Base-by-base conservation (phyloP, 2,888 invertebrate genomes). In the Mycalesis mineus region DNA sequence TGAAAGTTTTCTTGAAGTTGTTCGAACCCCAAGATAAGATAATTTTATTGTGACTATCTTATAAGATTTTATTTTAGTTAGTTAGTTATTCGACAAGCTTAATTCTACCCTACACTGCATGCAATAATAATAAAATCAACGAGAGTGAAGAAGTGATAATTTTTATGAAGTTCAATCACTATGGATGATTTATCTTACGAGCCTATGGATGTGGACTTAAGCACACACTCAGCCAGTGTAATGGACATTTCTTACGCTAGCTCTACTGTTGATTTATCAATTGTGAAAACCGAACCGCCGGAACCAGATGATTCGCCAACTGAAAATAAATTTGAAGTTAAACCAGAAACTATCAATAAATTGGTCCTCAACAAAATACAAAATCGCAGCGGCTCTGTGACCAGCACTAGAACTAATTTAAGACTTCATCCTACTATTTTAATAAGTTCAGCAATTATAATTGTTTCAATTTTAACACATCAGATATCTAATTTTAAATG, bases 151-250 rank as follows among this genome's bases (percentile, higher is more conserved):
- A 41, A 54, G 11, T 11, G 22, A 22, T 22, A 22, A 4, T 22
- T 22, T 22, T 33, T 3, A 33, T 36, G 11, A 36, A 36, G 9
- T 11, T 36, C 11, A 11, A 36, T 2, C 4, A 61, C 62, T 60
- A 62, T 58, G 55, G 49, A 60, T 51, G 67, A 80, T 59, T 55
- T 65, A 31, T 83, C 78, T 63, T 79, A 62, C 64, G 88, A 88
- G 64, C 86, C 88, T 7, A 89, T 89, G 88, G 88, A 89, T 48
- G 70, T 89, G 50, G 88, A 89, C 69, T 55, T 78, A 49, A 88
- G 88, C 69, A 61, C 64, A 48, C 73, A 76, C 69, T 88, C 88
- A 11, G 62, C 66, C 45, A 73, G 64, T 61, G 73, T 72, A 17
- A 82, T 82, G 79, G 85, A 86, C 53, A 74, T 82, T 63, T 83